Base-by-base conservation (phyloP, 2,113 vertebrate genomes). In the Leucoraja erinaceus region DNA sequence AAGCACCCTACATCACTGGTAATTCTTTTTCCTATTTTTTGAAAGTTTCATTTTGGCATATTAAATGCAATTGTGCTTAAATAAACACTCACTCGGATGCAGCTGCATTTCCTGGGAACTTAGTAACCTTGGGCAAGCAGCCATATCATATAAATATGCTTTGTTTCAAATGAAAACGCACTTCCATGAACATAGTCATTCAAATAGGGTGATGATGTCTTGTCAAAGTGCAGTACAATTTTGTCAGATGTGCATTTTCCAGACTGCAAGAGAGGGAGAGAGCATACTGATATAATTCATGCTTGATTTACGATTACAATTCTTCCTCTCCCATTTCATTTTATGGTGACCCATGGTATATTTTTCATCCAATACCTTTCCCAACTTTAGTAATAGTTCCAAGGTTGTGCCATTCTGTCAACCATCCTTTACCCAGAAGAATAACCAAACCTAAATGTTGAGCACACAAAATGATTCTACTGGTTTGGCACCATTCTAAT, bases 91-190 rank as follows among this genome's bases (percentile, higher is more conserved):
- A 33, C 14, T 63, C 83, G 83, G 83, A 88, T 66, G 28, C 83
- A 88, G 83, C 83, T 88, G 83, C 14, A 86, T 86, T 86, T 88
- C 59, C 83, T 88, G 59, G 59, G 59, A 88, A 66, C 59, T 88
- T 66, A 88, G 59, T 88, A 63, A 88, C 83, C 83, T 66, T 63
- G 59, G 59, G 83, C 83, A 88, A 59, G 16, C 9, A n/a, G n/a
- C 83, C 83, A 88, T 88, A 66, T 31, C 61, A 16, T 31, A 31
- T 31, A 88, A 88, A 88, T 88, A 88, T 88, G 56, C 59, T 66
- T 4, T 14, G 12, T 63, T n/a, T 66, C 59, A 88, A 88, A 59
- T 88, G 59, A 88, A 66, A 63, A 31, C 7, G 12, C 16, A 18
- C 83, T 86, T n/a, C 56, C 28, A 63, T 61, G 56, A n/a, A 31